Evolutionary conservation across 2,113 vertebrate species (phyloP).

Genomic region (Sorex fumeus): DNA sequence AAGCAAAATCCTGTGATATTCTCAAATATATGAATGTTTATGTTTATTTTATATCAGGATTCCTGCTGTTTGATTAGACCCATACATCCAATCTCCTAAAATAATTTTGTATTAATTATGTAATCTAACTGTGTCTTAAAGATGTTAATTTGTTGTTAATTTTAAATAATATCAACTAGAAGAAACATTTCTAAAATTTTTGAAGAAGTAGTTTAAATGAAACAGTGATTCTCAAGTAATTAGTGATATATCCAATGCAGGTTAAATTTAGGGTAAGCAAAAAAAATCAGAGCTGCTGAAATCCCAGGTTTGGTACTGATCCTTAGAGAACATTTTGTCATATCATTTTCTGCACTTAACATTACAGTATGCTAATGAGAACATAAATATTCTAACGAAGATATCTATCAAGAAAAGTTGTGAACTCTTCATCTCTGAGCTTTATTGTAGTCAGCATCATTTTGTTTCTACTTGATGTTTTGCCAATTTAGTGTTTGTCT

Average conservation of each 20-base stretch:
- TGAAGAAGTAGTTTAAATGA: neutral
- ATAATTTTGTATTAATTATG: neutral
- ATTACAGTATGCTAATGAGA: slow-evolving; percentile 26
- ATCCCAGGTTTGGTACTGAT: neutral
- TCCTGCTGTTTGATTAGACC: neutral
- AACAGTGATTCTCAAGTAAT: neutral
- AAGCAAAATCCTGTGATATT: neutral
- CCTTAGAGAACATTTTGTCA: slow-evolving; percentile 8
- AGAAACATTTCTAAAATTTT: slow-evolving; percentile 11
- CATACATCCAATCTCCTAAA: neutral
- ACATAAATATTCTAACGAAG: neutral
- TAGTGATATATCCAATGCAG: neutral
- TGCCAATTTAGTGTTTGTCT: slow-evolving; percentile 9
- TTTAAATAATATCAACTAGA: neutral
- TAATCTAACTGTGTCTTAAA: neutral
- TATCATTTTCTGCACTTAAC: neutral
- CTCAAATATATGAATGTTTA: neutral
- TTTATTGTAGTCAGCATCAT: neutral
- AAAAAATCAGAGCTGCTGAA: neutral
- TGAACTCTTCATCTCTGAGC: neutral
- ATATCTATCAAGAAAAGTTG: slow-evolving; percentile 16
- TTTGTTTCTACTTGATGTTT: slow-evolving; percentile 27
- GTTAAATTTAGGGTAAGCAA: slow-evolving; percentile 33
- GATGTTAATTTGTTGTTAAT: neutral
- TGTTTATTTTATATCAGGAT: neutral